Evolutionary conservation across 2,113 vertebrate genomes (phyloP).

Genomic region (Tupaia chinensis): DNA sequence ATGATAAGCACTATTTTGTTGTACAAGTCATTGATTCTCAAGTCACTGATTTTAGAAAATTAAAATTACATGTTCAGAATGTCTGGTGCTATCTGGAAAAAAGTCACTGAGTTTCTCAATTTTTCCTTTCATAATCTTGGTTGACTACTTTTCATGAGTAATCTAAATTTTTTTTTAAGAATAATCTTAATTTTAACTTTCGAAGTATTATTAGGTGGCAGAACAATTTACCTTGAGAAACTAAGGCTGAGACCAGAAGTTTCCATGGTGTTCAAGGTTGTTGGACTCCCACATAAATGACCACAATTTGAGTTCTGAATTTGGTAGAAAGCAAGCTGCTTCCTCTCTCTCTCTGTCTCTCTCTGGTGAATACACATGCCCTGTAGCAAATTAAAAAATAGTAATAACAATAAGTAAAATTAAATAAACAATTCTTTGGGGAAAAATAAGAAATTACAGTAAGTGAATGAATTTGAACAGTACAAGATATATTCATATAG

Average conservation of each 20-base stretch:
- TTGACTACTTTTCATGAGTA: neutral
- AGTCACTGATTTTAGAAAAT: neutral
- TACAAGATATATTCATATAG: neutral
- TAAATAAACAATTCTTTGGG: too few species aligned
- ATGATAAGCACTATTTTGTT: neutral
- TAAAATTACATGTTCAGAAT: neutral
- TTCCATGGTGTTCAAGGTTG: too few species aligned
- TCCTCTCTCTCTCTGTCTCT: too few species aligned
- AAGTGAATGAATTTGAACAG: neutral
- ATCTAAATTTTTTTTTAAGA: neutral
- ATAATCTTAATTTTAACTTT: neutral
- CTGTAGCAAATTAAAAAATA: too few species aligned
- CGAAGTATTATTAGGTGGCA: neutral
- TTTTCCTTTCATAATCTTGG: neutral
- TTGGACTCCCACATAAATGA: too few species aligned
- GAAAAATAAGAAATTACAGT: neutral
- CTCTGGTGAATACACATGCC: too few species aligned
- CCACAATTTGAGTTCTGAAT: too few species aligned
- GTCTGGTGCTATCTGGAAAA: neutral
- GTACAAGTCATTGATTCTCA: neutral
- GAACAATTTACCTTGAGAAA: neutral
- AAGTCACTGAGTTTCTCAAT: neutral
- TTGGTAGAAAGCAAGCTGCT: too few species aligned
- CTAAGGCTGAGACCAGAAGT: neutral
- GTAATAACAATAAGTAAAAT: too few species aligned